phyloP scores from a whole-genome alignment of 2,888 invertebrate species.

The Altica lythri region DNA sequence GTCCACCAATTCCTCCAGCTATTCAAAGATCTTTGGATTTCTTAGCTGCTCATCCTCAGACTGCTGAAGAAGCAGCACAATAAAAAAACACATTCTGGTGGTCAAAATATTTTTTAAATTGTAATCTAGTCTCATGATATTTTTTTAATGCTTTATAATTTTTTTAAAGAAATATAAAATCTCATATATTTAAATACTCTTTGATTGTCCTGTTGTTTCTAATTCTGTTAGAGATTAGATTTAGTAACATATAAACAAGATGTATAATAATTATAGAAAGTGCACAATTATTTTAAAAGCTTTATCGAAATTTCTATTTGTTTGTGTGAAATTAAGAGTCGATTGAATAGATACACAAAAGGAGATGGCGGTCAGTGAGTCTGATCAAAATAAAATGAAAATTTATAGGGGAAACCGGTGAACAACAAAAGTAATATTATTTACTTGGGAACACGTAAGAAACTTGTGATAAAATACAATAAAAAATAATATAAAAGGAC shows the following conservation, averaged over 20 bases:
- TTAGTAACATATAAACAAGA: too few species aligned
- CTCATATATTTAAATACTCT: too few species aligned
- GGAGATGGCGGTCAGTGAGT: conserved; percentile 11
- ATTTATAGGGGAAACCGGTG: conserved; percentile 8
- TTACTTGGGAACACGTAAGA: too few species aligned
- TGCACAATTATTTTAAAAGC: too few species aligned
- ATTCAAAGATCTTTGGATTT: conserved; percentile 69
- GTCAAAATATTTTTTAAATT: too few species aligned
- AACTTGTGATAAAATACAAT: too few species aligned
- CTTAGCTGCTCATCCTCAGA: conserved; percentile 31
- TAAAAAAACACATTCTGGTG: too few species aligned
- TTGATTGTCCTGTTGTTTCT: too few species aligned
- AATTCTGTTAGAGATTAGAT: too few species aligned
- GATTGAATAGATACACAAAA: conserved; percentile 3
- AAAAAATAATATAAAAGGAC: background rate
- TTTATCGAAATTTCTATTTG: conserved; percentile 16
- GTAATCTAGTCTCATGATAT: conserved; percentile 11
- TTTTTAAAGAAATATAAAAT: too few species aligned
- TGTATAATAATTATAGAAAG: too few species aligned
- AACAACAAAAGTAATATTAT: background rate
- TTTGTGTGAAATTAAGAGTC: conserved; percentile 14
- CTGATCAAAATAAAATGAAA: conserved; percentile 9
- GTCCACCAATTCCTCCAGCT: conserved; percentile 78
- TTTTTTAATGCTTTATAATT: too few species aligned
- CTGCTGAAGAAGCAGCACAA: conserved; percentile 54